A percentile compares a stretch with the other conserved stretches of the same genome.
Conservation (phyloP, 2,888 invertebrate genomes). For the Diarsia dahlii region DNA sequence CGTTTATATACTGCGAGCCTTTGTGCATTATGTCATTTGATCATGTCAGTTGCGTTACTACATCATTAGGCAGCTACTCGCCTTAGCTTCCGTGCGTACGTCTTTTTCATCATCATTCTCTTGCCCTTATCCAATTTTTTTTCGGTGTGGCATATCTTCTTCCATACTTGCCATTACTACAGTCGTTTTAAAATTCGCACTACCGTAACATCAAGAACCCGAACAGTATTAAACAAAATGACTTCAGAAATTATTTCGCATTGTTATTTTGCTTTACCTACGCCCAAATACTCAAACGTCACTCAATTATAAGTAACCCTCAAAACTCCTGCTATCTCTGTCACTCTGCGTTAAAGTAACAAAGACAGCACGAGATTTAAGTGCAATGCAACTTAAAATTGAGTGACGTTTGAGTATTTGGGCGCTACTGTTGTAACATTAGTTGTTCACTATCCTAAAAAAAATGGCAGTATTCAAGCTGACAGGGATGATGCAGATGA, state of each 20-base stretch:
- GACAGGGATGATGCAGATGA: constrained; percentile 44
- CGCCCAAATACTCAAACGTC: too few relatives aligned
- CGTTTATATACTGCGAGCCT: constrained; percentile 74
- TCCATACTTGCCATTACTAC: background rate
- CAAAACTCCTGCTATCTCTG: too few relatives aligned
- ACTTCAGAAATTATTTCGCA: constrained; percentile 9
- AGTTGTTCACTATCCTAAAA: constrained; percentile 3
- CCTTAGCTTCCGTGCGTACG: constrained; percentile 28
- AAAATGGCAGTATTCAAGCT: background rate
- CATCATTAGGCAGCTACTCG: constrained; percentile 2
- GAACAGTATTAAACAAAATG: background rate
- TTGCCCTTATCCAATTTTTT: background rate
- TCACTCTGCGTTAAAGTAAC: too few relatives aligned
- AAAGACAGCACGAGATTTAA: too few relatives aligned
- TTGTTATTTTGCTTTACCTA: background rate
- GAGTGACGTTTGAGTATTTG: too few relatives aligned
- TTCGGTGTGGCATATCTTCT: background rate
- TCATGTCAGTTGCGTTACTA: background rate
- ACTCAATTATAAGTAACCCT: too few relatives aligned
- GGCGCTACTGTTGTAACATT: too few relatives aligned
- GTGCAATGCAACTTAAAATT: too few relatives aligned
- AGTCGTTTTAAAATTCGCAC: constrained; percentile 4
- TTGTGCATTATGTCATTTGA: constrained; percentile 60
- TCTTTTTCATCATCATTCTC: background rate
- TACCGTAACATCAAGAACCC: background rate